phyloP scores from a whole-genome alignment of 2,888 invertebrate genomes.

The Diploptera punctata region DNA sequence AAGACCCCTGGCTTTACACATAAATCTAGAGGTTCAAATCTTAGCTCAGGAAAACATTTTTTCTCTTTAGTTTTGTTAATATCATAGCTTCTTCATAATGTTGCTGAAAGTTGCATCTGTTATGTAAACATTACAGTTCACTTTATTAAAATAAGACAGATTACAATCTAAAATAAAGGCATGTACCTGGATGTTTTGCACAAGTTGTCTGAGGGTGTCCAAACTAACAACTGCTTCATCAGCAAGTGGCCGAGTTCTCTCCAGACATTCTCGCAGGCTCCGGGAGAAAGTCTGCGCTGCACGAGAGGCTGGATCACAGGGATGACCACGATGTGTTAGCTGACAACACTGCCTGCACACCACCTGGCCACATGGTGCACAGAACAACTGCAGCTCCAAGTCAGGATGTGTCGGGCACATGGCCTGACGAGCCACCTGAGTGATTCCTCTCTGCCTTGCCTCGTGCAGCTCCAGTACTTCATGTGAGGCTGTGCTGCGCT shows the following conservation, averaged over 20 bases:
- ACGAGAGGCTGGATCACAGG: constrained; percentile 64
- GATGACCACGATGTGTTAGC: constrained; percentile 69
- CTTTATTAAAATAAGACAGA: no score
- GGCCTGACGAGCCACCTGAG: constrained; percentile 56
- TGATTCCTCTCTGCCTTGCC: constrained; percentile 58
- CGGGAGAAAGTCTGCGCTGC: constrained; percentile 66
- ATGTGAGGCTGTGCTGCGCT: constrained; percentile 56
- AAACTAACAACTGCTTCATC: constrained; percentile 66
- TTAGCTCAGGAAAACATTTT: no score
- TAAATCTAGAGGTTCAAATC: no score
- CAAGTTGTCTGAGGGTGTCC: constrained; percentile 57
- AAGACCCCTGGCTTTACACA: no score
- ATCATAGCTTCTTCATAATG: no score
- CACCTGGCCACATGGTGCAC: constrained; percentile 59
- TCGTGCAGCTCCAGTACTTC: constrained; percentile 67
- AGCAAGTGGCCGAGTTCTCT: constrained; percentile 65
- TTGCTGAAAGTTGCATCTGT: no score
- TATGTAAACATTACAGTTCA: no score
- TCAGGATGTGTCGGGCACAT: constrained; percentile 72
- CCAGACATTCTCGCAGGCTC: constrained; percentile 64
- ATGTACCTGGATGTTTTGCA: constrained; percentile 22
- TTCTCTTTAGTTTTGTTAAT: no score
- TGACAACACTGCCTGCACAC: constrained; percentile 55
- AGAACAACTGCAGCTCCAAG: constrained; percentile 72
- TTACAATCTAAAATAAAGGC: no score